Evolutionary conservation across 1,140 invertebrate genomes (phyloP).

Genomic region (Brachystomella parvula): DNA sequence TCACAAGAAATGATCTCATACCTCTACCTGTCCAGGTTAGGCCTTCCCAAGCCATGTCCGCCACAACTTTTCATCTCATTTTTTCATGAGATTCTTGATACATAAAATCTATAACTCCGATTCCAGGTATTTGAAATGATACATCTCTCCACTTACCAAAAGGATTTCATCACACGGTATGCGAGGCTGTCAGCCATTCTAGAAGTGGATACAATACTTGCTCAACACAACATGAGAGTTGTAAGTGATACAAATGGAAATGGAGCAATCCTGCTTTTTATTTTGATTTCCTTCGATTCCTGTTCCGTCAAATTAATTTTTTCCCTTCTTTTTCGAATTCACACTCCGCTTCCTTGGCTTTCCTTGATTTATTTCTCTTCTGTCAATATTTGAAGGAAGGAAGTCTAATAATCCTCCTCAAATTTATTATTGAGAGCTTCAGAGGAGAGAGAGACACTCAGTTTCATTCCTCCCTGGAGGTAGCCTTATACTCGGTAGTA

Average conservation of each 20-base stretch:
- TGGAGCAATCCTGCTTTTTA: background rate
- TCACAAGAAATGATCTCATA: conserved; percentile 69
- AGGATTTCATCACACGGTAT: conserved; percentile 76
- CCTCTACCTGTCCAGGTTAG: conserved; percentile 69
- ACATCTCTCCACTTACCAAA: conserved; percentile 82
- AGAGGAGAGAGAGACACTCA: background rate
- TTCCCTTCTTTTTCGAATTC: background rate
- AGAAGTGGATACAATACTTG: conserved; percentile 82
- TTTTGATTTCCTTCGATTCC: background rate
- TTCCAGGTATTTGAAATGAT: conserved; percentile 77
- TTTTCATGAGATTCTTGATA: background rate
- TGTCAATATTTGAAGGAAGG: background rate
- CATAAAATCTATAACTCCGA: background rate
- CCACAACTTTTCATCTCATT: background rate
- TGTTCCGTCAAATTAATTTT: background rate
- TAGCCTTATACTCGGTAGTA: too few species aligned
- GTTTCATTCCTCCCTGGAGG: too few species aligned
- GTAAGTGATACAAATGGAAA: conserved; percentile 40
- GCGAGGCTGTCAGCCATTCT: conserved; percentile 82
- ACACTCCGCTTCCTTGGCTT: background rate
- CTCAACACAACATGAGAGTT: conserved; percentile 83
- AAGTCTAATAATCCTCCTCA: background rate
- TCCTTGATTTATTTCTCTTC: background rate
- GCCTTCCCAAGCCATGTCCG: background rate
- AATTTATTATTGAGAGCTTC: background rate